Evolutionary conservation across 2,797 vertebrate species (phyloP), one percentile per base, ranked within the genome.

Genomic region (Hydrocynus forskahlii): DNA sequence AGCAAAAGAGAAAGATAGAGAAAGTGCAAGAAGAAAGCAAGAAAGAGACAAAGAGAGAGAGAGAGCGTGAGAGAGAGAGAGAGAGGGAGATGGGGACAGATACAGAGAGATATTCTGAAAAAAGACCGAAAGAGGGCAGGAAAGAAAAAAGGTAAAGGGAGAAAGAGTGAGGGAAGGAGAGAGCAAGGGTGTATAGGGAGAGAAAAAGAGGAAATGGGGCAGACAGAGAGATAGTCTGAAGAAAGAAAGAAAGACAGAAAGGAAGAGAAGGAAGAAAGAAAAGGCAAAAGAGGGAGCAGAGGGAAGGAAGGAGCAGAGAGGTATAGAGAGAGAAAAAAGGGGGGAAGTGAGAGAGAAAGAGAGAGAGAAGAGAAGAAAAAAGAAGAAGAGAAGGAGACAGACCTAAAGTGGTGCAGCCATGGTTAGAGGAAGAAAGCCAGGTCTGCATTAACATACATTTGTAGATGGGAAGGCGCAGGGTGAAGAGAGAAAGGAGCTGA

Each of bases 391-490:
- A 29, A 29, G 19, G 29, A n/a, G 23, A 62, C 3, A 62, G 23
- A 62, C 87, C 88, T 86, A 93, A 92, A 92, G 91, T 93, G 89
- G 84, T 86, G 88, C 74, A 75, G 88, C 90, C 91, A 92, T 92
- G 88, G 87, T 79, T 82, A 70, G 78, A 85, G 89, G 90, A 91
- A 83, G 80, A 80, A 83, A 86, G 70, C 59, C 76, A 83, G 76
- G 78, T 72, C 78, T 83, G 73, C 83, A 86, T 84, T 90, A 83
- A 82, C 88, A 88, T 87, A 87, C 82, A 79, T 85, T 87, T 87
- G 83, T 78, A 78, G 84, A 83, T 78, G 85, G 78, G 85, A 81
- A 76, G 79, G 66, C 72, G 66, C 10, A 62, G 60, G 82, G 64
- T 76, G 64, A 62, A 83, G 59, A 78, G 76, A 82, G 81, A 75